A percentile compares a stretch with the other conserved stretches of the same genome.
phyloP scores from a whole-genome alignment of 2,113 vertebrate species.

The Bufo bufo region DNA sequence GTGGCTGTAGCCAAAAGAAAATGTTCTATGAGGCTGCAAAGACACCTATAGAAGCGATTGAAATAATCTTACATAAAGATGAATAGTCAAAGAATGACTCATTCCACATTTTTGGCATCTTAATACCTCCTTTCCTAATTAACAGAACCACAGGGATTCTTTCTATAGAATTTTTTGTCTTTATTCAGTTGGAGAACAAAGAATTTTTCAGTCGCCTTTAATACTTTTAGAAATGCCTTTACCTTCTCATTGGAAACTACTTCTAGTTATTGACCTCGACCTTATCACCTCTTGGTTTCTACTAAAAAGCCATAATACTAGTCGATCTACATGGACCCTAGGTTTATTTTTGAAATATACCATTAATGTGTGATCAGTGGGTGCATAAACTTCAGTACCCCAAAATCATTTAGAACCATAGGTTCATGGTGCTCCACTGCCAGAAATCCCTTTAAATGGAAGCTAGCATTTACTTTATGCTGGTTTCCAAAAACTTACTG shows the following conservation, averaged over 20 bases:
- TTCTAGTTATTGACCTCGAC: background rate
- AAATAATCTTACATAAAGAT: background rate
- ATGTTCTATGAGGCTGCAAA: background rate
- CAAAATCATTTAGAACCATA: too few species aligned
- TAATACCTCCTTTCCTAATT: background rate
- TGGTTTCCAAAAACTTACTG: too few species aligned
- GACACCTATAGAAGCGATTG: background rate
- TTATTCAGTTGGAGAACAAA: background rate
- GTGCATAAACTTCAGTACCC: too few species aligned
- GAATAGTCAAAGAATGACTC: background rate
- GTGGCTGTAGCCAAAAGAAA: background rate
- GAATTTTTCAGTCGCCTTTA: background rate
- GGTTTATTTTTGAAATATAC: background rate
- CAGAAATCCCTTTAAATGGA: too few species aligned
- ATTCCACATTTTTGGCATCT: background rate
- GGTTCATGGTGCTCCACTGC: too few species aligned
- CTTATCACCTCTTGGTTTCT: background rate
- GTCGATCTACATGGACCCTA: background rate
- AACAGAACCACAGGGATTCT: conserved; percentile 5
- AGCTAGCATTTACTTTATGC: too few species aligned
- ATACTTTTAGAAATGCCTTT: background rate
- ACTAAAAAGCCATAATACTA: background rate
- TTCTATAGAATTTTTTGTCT: background rate
- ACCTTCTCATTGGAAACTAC: background rate
- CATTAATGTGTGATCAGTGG: too few species aligned